phyloP scores from a whole-genome alignment of 1,140 invertebrate genomes.

The Penaeus japonicus region DNA sequence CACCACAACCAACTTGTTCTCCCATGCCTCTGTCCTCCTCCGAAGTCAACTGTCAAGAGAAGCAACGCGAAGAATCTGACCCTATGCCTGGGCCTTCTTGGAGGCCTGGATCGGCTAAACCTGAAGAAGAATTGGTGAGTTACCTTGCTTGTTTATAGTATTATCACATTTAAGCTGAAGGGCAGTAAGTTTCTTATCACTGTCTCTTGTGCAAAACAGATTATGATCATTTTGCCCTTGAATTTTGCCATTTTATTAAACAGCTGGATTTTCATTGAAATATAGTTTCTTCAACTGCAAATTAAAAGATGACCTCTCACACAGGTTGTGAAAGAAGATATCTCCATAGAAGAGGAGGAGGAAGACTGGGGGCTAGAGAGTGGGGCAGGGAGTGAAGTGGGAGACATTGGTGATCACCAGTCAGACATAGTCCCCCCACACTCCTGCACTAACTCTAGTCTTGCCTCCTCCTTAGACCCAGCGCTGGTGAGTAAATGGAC shows the following conservation, averaged over 20 bases:
- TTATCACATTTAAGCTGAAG: too few species aligned
- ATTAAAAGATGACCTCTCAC: background rate
- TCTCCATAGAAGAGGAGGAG: conserved; percentile 55
- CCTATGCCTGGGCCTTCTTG: conserved; percentile 56
- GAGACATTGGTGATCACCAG: conserved; percentile 45
- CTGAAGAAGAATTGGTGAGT: conserved; percentile 49
- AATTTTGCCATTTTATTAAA: background rate
- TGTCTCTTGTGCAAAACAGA: background rate
- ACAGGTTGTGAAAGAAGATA: conserved; percentile 57
- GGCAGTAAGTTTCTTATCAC: too few species aligned
- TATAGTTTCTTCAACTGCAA: background rate
- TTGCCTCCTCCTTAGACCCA: conserved; percentile 53
- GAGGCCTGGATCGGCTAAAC: conserved; percentile 15
- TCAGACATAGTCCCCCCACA: conserved; percentile 39
- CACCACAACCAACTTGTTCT: conserved; percentile 46
- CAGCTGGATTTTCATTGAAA: background rate
- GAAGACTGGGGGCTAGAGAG: conserved; percentile 52
- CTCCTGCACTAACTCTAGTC: conserved; percentile 57
- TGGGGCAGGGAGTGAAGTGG: conserved; percentile 53
- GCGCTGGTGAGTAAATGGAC: conserved; percentile 57
- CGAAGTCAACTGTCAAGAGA: conserved; percentile 50
- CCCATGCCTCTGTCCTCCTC: conserved; percentile 20
- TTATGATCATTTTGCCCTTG: background rate
- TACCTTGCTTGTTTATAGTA: too few species aligned
- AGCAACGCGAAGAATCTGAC: conserved; percentile 41